Base-by-base conservation (phyloP, 2,888 invertebrate species). In the Troides aeacus region DNA sequence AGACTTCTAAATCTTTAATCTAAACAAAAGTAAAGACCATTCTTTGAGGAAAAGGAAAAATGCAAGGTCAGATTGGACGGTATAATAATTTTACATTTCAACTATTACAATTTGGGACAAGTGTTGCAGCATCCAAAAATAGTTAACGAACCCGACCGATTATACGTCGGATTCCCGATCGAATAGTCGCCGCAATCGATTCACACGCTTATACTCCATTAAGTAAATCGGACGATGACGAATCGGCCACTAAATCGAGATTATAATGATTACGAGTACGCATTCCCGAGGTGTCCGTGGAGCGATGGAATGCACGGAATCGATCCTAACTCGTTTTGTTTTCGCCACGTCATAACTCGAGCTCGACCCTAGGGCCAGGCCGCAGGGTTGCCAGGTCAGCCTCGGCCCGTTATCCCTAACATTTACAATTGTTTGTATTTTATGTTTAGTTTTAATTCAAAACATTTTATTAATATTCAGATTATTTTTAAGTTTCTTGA, bases 141-240 rank as follows among this genome's bases (percentile, higher is more conserved):
- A 42, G 21, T 17, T 42, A 65, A 30, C 59, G 50, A 80, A 0
- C 78, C 78, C 62, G 10, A 68, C 57, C 56, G 62, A 62, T 30
- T 68, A 46, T 12, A 68, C 42, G 57, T 63, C 36, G 42, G 64
- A 72, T 64, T 71, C 61, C 66, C 68, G 53, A 62, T 66, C 60
- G 68, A 79, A 81, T 78, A 84, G 82, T 79, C 83, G 85, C 84
- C 80, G 75, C 74, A 74, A 75, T 73, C 82, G 81, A 80, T 90
- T 90, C 90, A 89, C 90, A 90, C 89, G 89, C 82, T 81, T 85
- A 86, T 89, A 88, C 90, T 88, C 89, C 90, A 90, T 90, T 90
- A 91, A 90, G 86, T 82, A 89, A 90, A 88, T 90, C 88, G 82
- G 84, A 89, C 88, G 89, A 90, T 92, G 90, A 91, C 91, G 91